A percentile compares a stretch with the other conserved stretches of the same genome.
These are phyloP conservation scores for Antechinus flavipes DNA, from an alignment of 2,113 vertebrate species.

Conservation along the genomic window DNA sequence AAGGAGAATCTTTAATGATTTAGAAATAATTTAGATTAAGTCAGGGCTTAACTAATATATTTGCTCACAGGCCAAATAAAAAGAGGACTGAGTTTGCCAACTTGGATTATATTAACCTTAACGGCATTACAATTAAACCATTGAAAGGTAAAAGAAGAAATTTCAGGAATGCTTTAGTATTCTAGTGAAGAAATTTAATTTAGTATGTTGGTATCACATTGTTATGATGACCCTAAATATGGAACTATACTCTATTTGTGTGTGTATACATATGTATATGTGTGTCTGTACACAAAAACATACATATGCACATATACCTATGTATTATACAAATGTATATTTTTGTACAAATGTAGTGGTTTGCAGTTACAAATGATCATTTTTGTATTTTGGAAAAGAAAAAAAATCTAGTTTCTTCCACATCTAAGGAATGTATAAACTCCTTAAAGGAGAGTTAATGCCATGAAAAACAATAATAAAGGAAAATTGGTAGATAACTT, in stretches of 20 bases:
- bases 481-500: neutral
- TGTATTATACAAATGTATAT: neutral
- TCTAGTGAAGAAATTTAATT: neutral
- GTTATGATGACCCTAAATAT: neutral
- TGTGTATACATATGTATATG: neutral
- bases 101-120: neutral
- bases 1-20: constrained; percentile 9
- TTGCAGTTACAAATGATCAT: neutral
- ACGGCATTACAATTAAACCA: neutral
- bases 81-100: neutral
- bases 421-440: neutral
- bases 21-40: constrained; percentile 34
- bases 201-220: neutral
- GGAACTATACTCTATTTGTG: neutral
- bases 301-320: too few relatives aligned
- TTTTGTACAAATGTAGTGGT: neutral
- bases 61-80: neutral
- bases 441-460: neutral
- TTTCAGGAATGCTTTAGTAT: neutral
- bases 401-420: neutral
- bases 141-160: neutral
- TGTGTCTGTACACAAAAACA: too few relatives aligned
- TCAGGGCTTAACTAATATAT: neutral
- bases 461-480: neutral
- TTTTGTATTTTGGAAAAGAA: neutral